A percentile compares a stretch with the other conserved stretches of the same genome.
Conservation (phyloP, 2,888 invertebrate genomes). For the Drosophila prolongata region DNA sequence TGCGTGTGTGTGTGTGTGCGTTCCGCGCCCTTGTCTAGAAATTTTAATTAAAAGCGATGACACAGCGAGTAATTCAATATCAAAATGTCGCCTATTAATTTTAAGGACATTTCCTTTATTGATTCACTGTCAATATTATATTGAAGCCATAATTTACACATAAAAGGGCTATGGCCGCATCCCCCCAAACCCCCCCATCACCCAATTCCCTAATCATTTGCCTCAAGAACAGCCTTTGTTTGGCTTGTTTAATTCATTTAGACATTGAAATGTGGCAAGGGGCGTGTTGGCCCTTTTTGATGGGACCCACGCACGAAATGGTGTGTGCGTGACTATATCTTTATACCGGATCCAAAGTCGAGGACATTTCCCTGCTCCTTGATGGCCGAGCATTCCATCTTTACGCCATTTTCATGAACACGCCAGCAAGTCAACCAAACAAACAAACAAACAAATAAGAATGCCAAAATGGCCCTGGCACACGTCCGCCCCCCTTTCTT, state of each 20-base stretch:
- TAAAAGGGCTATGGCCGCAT: constrained; percentile 61
- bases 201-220: not conserved
- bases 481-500: constrained; percentile 27
- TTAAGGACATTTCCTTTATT: constrained; percentile 80
- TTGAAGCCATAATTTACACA: constrained; percentile 79
- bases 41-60: constrained; percentile 84
- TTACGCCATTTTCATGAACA: constrained; percentile 54
- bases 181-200: not conserved
- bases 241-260: constrained; percentile 48
- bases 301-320: constrained; percentile 35
- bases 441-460: constrained; percentile 23
- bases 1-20: constrained; percentile 19
- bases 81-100: constrained; percentile 82
- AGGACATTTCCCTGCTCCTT: constrained; percentile 36
- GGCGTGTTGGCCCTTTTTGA: constrained; percentile 33
- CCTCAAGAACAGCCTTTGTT: constrained; percentile 29
- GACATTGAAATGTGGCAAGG: constrained; percentile 45
- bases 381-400: constrained; percentile 59
- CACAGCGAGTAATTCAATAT: constrained; percentile 83
- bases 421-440: constrained; percentile 5
- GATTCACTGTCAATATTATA: constrained; percentile 81
- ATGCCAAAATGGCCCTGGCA: constrained; percentile 6
- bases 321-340: constrained; percentile 61
- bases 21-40: constrained; percentile 72
- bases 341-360: constrained; percentile 13